A percentile compares a stretch with the other conserved stretches of the same genome.
Evolutionary conservation across 2,797 vertebrate species (phyloP).

Genomic region (Falco biarmicus): DNA sequence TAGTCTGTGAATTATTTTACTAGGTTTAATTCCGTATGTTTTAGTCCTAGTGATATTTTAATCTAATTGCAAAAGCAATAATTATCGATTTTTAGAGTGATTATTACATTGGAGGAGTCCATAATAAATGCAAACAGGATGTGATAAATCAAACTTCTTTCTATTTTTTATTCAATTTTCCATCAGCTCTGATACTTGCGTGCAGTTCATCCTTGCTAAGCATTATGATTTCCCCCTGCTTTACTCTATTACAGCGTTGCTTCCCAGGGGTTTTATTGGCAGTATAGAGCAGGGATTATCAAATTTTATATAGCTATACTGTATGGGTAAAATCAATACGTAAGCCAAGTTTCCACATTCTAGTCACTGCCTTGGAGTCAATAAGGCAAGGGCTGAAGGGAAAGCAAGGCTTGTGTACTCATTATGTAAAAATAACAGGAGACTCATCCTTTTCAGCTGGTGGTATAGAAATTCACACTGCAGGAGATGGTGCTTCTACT

Average conservation of each 20-base stretch:
- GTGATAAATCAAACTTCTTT: background rate
- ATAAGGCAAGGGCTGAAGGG: background rate
- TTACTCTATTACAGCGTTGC: background rate
- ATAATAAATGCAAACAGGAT: background rate
- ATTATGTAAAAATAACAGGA: background rate
- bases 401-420: background rate
- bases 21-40: background rate
- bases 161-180: background rate
- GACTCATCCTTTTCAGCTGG: background rate
- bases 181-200: background rate
- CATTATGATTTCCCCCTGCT: background rate
- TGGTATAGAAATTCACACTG: background rate
- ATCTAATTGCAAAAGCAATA: background rate
- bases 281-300: background rate
- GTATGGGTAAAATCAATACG: background rate
- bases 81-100: background rate
- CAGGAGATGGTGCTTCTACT: background rate
- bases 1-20: background rate
- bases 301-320: background rate
- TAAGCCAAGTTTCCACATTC: background rate
- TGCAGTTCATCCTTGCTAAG: background rate
- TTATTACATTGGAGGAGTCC: background rate
- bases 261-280: background rate
- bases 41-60: background rate
- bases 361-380: background rate